A percentile compares a stretch with the other conserved stretches of the same genome.
These are phyloP conservation scores for Hormiphora californensis DNA, from an alignment of 37 sponge, comb jelly and placozoan genomes.

Conservation along the genomic window DNA sequence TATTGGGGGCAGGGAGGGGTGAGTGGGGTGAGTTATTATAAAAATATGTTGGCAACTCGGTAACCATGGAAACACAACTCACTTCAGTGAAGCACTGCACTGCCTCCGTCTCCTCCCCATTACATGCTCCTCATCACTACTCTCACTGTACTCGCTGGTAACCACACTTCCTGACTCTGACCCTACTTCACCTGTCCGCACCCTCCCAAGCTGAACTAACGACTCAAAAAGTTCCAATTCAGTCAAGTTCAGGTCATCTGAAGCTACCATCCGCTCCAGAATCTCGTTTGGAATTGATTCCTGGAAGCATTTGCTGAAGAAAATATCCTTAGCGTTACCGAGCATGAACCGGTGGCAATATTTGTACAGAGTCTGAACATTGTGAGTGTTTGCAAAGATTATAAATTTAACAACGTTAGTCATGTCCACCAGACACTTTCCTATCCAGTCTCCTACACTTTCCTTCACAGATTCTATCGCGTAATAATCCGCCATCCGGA, in stretches of 20 bases:
- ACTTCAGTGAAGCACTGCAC: too few species aligned
- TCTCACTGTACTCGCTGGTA: too few species aligned
- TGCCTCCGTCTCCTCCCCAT: too few species aligned
- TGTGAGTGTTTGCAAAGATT: slow-evolving; percentile 13
- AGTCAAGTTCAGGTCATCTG: slow-evolving; percentile 33
- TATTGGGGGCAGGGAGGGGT: too few species aligned
- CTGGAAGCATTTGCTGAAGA: background rate
- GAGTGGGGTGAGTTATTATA: too few species aligned
- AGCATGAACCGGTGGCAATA: slow-evolving; percentile 47
- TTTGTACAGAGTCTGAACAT: slow-evolving; percentile 44
- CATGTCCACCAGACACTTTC: slow-evolving; percentile 26
- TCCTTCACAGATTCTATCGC: slow-evolving; percentile 29
- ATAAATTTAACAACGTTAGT: slow-evolving; percentile 28
- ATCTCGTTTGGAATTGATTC: slow-evolving; percentile 37
- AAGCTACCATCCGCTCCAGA: slow-evolving; percentile 46
- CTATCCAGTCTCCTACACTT: slow-evolving; percentile 48
- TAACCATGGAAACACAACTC: too few species aligned
- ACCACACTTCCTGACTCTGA: too few species aligned
- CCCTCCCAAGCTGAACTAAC: too few species aligned
- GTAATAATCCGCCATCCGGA: slow-evolving; percentile 15
- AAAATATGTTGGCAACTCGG: too few species aligned
- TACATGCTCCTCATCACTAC: too few species aligned
- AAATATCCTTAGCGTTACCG: slow-evolving; percentile 48
- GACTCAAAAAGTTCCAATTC: slow-evolving; percentile 41
- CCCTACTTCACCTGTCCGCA: too few species aligned